A percentile compares a stretch with the other conserved stretches of the same genome.
Evolutionary conservation across 2,797 vertebrate species (phyloP).

Genomic region (Agapornis canus): DNA sequence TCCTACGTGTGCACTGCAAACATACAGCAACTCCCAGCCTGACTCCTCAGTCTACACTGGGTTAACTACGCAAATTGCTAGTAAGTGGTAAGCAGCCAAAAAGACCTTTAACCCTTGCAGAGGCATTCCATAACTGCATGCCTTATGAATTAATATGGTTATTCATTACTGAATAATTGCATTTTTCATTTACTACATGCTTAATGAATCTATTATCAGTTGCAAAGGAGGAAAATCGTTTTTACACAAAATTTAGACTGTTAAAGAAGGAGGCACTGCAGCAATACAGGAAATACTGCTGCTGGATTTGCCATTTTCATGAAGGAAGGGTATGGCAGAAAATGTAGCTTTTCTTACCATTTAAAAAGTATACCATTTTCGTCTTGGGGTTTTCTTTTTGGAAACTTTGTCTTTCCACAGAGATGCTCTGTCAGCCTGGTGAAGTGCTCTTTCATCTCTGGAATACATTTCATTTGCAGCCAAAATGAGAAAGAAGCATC

Average conservation of each 20-base stretch:
- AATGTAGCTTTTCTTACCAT: not conserved
- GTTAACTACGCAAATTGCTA: not conserved
- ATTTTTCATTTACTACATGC: not conserved
- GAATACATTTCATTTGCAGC: not conserved
- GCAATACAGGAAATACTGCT: not conserved
- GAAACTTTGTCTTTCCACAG: not conserved
- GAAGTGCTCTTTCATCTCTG: not conserved
- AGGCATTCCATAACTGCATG: fast-evolving
- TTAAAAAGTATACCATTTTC: not conserved
- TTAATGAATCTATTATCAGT: not conserved
- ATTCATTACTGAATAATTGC: not conserved
- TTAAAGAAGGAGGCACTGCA: not conserved
- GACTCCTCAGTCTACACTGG: not conserved
- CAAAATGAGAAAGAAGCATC: not conserved
- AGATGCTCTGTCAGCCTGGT: not conserved
- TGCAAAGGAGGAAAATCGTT: not conserved
- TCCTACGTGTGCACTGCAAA: not conserved
- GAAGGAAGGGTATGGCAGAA: not conserved
- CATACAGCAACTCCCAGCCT: not conserved
- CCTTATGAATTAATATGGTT: not conserved
- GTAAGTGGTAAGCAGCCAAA: not conserved
- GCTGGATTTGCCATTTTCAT: not conserved
- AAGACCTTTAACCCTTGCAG: not conserved
- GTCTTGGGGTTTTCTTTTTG: not conserved
- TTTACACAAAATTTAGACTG: not conserved